Percentiles rank a stretch among this genome's conserved stretches.
phyloP scores from a whole-genome alignment of 2,888 invertebrate genomes.

The Arrhopalites spinosus region DNA sequence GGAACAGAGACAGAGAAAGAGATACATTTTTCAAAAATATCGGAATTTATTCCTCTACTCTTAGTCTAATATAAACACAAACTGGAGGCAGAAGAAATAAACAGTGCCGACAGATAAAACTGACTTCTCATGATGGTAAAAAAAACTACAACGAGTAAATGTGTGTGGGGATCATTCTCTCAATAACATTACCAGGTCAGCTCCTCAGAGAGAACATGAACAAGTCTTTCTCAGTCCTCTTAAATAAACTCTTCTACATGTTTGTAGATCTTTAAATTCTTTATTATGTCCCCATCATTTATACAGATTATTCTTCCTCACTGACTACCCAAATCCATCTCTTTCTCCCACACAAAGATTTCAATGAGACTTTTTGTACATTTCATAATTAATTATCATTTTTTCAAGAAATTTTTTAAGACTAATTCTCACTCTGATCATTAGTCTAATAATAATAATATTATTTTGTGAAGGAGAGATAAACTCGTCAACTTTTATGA shows the following conservation, averaged over 20 bases:
- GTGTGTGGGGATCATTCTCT: constrained; percentile 31
- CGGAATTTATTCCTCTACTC: constrained; percentile 35
- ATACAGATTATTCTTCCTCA: too few relatives aligned
- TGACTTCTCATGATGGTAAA: constrained; percentile 30
- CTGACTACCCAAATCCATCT: too few relatives aligned
- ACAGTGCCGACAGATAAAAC: constrained; percentile 39
- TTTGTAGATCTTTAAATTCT: too few relatives aligned
- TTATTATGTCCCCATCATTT: too few relatives aligned
- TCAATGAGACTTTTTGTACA: too few relatives aligned
- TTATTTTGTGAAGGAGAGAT: too few relatives aligned
- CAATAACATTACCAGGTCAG: constrained; percentile 21
- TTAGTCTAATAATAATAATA: too few relatives aligned
- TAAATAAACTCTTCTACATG: not conserved
- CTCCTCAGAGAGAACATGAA: not conserved
- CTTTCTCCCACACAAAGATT: too few relatives aligned
- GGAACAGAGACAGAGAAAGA: constrained; percentile 24
- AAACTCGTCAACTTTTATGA: too few relatives aligned
- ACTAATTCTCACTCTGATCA: too few relatives aligned
- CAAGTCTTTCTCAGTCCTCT: not conserved
- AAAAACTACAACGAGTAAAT: constrained; percentile 5
- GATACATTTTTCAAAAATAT: constrained; percentile 34
- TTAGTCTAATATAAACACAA: constrained; percentile 34
- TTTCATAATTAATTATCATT: too few relatives aligned
- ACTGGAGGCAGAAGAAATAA: constrained; percentile 37
- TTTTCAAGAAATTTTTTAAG: too few relatives aligned